These are phyloP conservation scores for Dascyllus trimaculatus DNA, from an alignment of 2,113 vertebrate species.

Conservation along the genomic window DNA sequence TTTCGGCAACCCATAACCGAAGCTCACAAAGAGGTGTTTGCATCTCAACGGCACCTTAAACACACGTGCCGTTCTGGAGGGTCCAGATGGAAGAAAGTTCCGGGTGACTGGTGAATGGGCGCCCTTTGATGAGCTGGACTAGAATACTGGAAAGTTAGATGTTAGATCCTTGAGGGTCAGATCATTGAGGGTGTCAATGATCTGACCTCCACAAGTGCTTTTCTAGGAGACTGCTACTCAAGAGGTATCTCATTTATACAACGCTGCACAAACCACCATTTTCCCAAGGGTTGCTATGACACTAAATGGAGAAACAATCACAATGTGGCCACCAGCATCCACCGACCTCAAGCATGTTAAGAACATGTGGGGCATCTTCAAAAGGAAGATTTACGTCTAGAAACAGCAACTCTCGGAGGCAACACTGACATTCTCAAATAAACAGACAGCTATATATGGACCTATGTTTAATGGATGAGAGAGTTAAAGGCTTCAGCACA, in stretches of 20 bases:
- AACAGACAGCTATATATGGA: background rate
- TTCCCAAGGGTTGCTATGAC: background rate
- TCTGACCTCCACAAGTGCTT: too few species aligned
- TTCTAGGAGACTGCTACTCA: background rate
- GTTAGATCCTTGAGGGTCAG: too few species aligned
- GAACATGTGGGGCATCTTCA: conserved; percentile 9
- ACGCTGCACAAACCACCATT: background rate
- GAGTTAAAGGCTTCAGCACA: background rate
- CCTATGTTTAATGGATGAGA: background rate
- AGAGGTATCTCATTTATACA: background rate
- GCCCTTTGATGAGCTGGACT: too few species aligned
- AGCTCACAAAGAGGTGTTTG: too few species aligned
- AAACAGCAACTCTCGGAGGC: background rate
- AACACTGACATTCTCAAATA: conserved; percentile 4
- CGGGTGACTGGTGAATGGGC: too few species aligned
- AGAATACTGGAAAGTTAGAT: too few species aligned
- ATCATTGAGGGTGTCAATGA: too few species aligned
- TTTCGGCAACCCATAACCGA: too few species aligned
- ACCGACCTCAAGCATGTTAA: conserved; percentile 1
- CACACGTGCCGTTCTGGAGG: too few species aligned
- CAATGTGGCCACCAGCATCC: background rate
- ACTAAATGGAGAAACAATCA: background rate
- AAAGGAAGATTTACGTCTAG: background rate
- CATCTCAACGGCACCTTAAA: too few species aligned
- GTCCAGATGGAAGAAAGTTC: too few species aligned